Base-by-base conservation (phyloP, 2,797 vertebrate species). In the Galagoides demidoff region DNA sequence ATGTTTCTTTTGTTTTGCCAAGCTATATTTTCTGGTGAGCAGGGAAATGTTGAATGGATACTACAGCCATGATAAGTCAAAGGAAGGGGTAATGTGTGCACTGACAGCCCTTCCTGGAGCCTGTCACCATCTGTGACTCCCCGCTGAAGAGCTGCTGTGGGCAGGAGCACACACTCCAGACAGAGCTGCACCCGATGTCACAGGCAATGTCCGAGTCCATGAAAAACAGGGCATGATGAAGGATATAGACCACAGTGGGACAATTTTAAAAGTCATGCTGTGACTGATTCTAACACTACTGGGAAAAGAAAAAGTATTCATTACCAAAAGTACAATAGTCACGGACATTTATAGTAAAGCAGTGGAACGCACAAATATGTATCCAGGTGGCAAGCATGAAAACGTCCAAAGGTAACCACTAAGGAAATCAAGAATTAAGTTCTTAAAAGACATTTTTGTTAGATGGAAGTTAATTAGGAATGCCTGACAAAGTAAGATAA, bases 1-100 rank as follows among this genome's bases (percentile, higher is more conserved):
- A 64, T 5, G 68, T 81, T 61, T 22, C 59, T 70, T 94, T 85
- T 71, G 45, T 92, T 85, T 93, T 96, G 84, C 66, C 86, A 91
- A 76, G 27, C 29, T 68, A 1, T 78, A 37, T 94, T 95, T 97
- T 91, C 84, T 85, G 27, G 86, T 71, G 86, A 96, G 20, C 52
- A 61, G 57, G 59, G 55, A 93, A 49, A 95, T 52, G 57, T 9
- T 57, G 77, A 87, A 49, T 91, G 34, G 57, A 57, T 39, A 34
- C 25, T 83, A 34, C 34, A 90, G 55, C 31, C 37, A 19, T 70
- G 87, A 92, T 52, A 77, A 39, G 70, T 95, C 74, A 78, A 79
- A 39, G 13, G 74, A 81, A 7, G 13, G 45, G 86, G 79, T 17
- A 59, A 43, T 64, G 59, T 52, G 17, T 0, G 3, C 63, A 29